These are phyloP conservation scores for Cryptotermes secundus DNA, from an alignment of 1,140 invertebrate genomes.

Conservation along the genomic window DNA sequence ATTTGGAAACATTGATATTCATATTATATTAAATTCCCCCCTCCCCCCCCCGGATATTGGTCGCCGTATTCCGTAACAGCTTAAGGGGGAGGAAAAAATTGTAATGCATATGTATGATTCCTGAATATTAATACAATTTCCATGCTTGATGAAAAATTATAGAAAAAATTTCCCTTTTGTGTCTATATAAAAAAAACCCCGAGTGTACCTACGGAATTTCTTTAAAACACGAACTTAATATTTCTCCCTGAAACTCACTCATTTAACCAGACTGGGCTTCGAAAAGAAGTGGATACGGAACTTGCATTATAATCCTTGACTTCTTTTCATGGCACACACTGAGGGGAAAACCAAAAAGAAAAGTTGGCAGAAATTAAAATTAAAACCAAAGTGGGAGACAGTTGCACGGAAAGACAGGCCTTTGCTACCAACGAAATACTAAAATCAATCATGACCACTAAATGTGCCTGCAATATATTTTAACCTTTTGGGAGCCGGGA, in stretches of 20 bases:
- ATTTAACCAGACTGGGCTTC: neutral
- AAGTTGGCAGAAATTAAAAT: slow-evolving; percentile 20
- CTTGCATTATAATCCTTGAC: slow-evolving; percentile 1
- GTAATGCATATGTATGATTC: slow-evolving; percentile 16
- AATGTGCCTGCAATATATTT: no score
- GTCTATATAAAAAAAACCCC: slow-evolving; percentile 3
- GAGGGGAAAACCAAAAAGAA: neutral
- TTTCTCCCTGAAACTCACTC: neutral
- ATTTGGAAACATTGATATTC: slow-evolving; percentile 2
- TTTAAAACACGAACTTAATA: slow-evolving; percentile 6
- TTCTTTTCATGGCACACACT: neutral
- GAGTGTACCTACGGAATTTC: neutral
- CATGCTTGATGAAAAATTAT: slow-evolving; percentile 18
- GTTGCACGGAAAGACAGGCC: neutral
- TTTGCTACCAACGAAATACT: no score
- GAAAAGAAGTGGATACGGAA: slow-evolving; percentile 1
- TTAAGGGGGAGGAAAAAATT: neutral
- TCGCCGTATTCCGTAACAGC: neutral
- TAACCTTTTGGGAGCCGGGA: no score
- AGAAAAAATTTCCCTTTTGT: slow-evolving; percentile 15
- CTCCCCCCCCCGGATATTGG: neutral
- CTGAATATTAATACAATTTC: slow-evolving; percentile 14
- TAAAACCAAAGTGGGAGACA: slow-evolving; percentile 1
- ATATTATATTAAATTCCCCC: neutral
- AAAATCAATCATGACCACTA: no score